These are phyloP conservation scores for Eupithecia tripunctaria DNA, from an alignment of 2,888 invertebrate species.

Conservation along the genomic window DNA sequence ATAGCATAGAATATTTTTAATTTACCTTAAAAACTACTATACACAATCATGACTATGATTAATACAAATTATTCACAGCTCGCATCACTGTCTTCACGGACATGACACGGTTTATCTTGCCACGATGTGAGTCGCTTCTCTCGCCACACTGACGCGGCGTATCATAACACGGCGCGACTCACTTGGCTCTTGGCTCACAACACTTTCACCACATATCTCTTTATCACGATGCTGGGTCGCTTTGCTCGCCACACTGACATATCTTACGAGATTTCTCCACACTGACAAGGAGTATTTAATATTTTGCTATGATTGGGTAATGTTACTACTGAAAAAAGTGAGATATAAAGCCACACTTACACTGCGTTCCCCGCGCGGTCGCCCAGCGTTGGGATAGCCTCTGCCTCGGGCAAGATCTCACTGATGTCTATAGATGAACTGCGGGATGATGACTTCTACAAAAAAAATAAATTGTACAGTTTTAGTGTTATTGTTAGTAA, in stretches of 20 bases:
- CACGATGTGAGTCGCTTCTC: background rate
- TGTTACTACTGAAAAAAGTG: background rate
- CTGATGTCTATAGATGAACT: conserved; percentile 70
- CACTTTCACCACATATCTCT: too few relatives aligned
- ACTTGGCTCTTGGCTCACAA: background rate
- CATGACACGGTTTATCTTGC: too few relatives aligned
- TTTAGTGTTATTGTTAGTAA: too few relatives aligned
- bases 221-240: background rate
- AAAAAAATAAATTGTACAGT: background rate
- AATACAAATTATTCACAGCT: too few relatives aligned
- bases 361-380: conserved; percentile 69
- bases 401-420: conserved; percentile 53
- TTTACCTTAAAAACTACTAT: too few relatives aligned
- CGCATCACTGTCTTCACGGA: too few relatives aligned
- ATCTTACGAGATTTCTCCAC: background rate
- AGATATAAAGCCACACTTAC: conserved; percentile 55
- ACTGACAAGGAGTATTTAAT: background rate
- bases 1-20: too few relatives aligned
- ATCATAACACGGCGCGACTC: background rate
- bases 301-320: background rate
- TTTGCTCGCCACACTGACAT: background rate
- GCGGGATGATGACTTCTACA: conserved; percentile 64
- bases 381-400: conserved; percentile 56
- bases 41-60: too few relatives aligned
- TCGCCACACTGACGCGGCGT: background rate